A percentile compares a stretch with the other conserved stretches of the same genome.
Evolutionary conservation across 2,888 invertebrate genomes (phyloP).

Genomic region (Lamellibrachia satsuma): DNA sequence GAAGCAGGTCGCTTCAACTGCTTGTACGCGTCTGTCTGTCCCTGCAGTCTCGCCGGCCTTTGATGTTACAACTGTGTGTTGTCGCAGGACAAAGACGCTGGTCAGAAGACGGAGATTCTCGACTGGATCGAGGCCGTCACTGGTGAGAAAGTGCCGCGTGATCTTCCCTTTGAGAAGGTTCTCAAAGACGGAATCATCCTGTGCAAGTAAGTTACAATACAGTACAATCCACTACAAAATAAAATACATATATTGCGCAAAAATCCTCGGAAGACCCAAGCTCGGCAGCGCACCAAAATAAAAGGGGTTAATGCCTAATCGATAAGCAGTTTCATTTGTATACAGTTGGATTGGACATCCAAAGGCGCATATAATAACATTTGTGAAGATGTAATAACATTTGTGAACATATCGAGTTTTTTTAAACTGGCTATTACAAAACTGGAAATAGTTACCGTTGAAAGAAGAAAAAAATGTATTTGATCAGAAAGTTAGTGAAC

Average conservation of each 20-base stretch:
- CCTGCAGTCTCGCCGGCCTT: background rate
- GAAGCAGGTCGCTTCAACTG: background rate
- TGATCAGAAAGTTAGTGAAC: background rate
- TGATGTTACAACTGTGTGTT: background rate
- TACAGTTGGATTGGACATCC: too few species aligned
- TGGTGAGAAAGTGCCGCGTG: slow-evolving; percentile 82
- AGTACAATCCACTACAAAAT: too few species aligned
- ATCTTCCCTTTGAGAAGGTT: slow-evolving; percentile 88
- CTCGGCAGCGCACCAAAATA: too few species aligned
- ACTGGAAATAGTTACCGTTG: background rate
- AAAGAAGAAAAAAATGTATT: background rate
- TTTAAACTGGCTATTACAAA: background rate
- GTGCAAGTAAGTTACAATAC: slow-evolving; percentile 74
- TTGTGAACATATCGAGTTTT: background rate
- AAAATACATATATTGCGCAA: too few species aligned
- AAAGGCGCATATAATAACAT: too few species aligned
- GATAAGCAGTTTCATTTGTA: too few species aligned
- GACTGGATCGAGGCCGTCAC: slow-evolving; percentile 88
- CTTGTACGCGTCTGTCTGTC: background rate
- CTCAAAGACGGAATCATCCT: slow-evolving; percentile 89
- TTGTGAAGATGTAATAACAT: too few species aligned
- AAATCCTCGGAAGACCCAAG: too few species aligned
- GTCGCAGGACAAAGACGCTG: slow-evolving; percentile 21
- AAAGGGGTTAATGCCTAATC: too few species aligned
- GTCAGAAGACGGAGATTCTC: slow-evolving; percentile 76